Evolutionary conservation across 2,113 vertebrate genomes (phyloP).

Genomic region (Saguinus midas): DNA sequence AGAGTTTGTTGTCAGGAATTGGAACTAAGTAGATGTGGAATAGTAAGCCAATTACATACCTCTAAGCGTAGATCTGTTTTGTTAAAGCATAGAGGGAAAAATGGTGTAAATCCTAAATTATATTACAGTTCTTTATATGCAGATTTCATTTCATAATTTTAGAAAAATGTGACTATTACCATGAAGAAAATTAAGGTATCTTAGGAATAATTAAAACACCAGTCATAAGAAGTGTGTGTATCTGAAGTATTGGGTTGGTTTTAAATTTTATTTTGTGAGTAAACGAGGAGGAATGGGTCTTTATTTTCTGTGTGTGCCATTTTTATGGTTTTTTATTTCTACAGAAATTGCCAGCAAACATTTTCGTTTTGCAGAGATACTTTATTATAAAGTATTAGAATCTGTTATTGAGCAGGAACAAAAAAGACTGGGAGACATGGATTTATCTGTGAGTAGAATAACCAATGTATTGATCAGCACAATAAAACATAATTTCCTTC

Average conservation of each 20-base stretch:
- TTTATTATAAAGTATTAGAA: conserved; percentile 95
- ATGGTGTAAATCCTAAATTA: neutral
- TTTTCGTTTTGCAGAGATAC: conserved; percentile 90
- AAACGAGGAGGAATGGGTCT: neutral
- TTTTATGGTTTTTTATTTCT: conserved; percentile 49
- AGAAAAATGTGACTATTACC: conserved; percentile 15
- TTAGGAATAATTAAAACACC: neutral
- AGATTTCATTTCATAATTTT: conserved; percentile 28
- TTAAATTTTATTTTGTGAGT: conserved; percentile 21
- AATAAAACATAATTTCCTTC: neutral
- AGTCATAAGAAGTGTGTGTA: neutral
- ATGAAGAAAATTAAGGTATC: conserved; percentile 9
- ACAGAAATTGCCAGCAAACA: conserved; percentile 91
- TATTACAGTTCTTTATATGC: neutral
- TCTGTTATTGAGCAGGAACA: conserved; percentile 92
- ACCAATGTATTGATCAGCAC: neutral
- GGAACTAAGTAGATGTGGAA: neutral
- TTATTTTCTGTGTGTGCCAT: conserved; percentile 46
- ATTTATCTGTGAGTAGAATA: conserved; percentile 91
- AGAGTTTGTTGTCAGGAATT: neutral
- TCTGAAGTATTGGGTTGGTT: neutral
- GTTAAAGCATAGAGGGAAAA: neutral
- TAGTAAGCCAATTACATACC: neutral
- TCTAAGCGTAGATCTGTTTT: neutral
- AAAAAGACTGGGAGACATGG: conserved; percentile 89